Base-by-base conservation (phyloP, 2,113 vertebrate species). In the Trachemys scripta region DNA sequence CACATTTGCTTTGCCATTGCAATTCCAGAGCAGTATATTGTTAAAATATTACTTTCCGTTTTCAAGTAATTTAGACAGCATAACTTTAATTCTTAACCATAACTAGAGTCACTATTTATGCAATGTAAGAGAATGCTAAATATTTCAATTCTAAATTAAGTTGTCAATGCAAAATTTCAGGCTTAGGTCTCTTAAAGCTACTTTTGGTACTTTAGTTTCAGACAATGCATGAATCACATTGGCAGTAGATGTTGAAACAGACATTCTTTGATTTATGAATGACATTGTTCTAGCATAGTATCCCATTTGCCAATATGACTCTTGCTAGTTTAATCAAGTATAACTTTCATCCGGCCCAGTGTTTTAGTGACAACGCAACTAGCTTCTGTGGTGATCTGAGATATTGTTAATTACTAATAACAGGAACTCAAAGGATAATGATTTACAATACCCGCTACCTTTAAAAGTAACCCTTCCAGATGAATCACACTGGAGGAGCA, bases 171-270 rank as follows among this genome's bases (percentile, higher is more conserved):
- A 50, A 50, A 50, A 50, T 16, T 14, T 50, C 50, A 50, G 4
- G 19, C 25, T 81, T 75, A 51, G 31, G 6, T 75, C 10, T 3
- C 79, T 35, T 78, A 49, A 4, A 86, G 1, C 0, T 84, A 17
- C 51, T 86, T 17, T 84, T 80, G 4, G 1, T 38, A 27, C 7
- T 86, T 91, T 5, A 45, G 4, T 65, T 7, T 75, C 31, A 53
- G 24, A 5, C 47, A 51, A 80, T 72, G 84, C 80, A 90, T 42
- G 24, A 80, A 4, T 4, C 2, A 24, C 13, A 2, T 56, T 72
- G 92, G 29, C 87, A 24, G 51, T 10, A 90, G 56, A 20, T 84
- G 3, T 57, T 90, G 72, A 88, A 94, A 90, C n/a, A 88, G 5
- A 0, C 5, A 24, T 27, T 1, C 7, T 27, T 47, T 82, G 4